Percentiles rank a stretch among this genome's conserved stretches.
Evolutionary conservation across 2,113 vertebrate species (phyloP).

Genomic region (Hyperopisus bebe): DNA sequence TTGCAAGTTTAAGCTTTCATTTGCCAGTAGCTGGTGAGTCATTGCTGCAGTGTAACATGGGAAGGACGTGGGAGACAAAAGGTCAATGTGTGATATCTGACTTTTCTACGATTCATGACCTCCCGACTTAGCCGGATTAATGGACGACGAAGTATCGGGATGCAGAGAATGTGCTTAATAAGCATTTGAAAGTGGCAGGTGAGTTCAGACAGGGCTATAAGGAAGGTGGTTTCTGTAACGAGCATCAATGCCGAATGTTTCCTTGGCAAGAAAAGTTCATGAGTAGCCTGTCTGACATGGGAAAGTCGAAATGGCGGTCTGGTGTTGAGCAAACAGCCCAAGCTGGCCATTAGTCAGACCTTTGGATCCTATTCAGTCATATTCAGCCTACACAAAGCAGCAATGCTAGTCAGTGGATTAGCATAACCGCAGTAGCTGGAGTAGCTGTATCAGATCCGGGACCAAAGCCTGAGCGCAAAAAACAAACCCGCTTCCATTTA

Average conservation of each 20-base stretch:
- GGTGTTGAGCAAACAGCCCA: background rate
- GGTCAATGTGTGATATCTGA: background rate
- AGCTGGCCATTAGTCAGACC: background rate
- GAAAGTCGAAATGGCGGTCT: background rate
- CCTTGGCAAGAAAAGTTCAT: background rate
- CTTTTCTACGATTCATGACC: background rate
- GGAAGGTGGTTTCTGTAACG: background rate
- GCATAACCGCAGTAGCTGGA: background rate
- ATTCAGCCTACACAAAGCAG: background rate
- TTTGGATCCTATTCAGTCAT: background rate
- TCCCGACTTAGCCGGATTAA: background rate
- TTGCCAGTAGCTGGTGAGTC: background rate
- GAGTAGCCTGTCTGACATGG: background rate
- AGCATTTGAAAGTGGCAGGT: background rate
- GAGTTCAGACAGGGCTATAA: background rate
- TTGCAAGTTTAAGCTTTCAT: background rate
- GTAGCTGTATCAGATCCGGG: background rate
- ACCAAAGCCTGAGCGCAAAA: background rate
- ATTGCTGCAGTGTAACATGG: background rate
- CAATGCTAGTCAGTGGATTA: background rate
- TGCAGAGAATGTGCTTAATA: background rate
- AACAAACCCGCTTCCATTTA: background rate
- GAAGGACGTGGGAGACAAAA: background rate
- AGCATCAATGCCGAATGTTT: background rate
- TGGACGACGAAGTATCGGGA: background rate